Conservation (phyloP, 35 echinoderm and acorn worm species). For the Hemicentrotus pulcherrimus region DNA sequence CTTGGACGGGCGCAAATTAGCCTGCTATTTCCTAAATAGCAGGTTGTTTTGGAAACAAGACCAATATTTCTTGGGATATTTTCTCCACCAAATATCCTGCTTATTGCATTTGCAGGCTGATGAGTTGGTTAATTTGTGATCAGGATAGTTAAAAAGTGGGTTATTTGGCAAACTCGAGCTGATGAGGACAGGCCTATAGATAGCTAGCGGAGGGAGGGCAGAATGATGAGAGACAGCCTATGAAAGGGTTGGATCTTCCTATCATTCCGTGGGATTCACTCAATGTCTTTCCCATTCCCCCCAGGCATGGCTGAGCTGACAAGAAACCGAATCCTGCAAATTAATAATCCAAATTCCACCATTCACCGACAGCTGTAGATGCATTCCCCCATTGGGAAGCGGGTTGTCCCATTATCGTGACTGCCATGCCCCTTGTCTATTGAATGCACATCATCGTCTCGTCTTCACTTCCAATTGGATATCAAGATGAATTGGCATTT, state of each 20-base stretch:
- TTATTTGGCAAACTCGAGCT: no score
- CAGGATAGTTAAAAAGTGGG: no score
- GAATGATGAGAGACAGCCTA: not conserved
- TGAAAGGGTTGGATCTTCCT: not conserved
- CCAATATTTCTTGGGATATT: no score
- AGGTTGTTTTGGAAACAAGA: no score
- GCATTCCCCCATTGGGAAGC: not conserved
- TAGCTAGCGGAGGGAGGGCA: not conserved
- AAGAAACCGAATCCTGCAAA: slow-evolving; percentile 17
- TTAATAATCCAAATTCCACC: slow-evolving; percentile 4
- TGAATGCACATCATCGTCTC: not conserved
- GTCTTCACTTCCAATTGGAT: not conserved
- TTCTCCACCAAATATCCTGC: no score
- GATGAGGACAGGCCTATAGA: not conserved
- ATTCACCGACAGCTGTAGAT: slow-evolving; percentile 5
- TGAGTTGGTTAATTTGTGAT: no score
- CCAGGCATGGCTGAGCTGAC: not conserved
- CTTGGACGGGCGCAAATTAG: no score
- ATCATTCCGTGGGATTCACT: not conserved
- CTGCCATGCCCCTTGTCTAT: not conserved
- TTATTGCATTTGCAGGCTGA: no score
- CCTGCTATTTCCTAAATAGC: no score
- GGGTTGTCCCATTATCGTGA: not conserved
- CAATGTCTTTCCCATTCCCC: slow-evolving; percentile 16
- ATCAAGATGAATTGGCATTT: slow-evolving; percentile 19